phyloP scores from a whole-genome alignment of 2,113 vertebrate species.

The Chaenogobius annularis region DNA sequence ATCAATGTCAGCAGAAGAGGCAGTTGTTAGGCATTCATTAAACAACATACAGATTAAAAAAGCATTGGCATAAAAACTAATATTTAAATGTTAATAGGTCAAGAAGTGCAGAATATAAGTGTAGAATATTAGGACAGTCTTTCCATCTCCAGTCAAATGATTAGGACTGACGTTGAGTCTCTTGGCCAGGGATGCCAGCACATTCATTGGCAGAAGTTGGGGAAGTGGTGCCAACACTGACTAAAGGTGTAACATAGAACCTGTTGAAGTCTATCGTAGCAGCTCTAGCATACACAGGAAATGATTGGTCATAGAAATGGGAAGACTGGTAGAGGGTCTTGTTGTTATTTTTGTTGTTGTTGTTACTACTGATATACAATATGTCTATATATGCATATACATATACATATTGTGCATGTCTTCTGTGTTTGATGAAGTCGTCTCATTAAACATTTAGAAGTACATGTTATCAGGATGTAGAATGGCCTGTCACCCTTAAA shows the following conservation, averaged over 20 bases:
- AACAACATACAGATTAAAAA: too few relatives aligned
- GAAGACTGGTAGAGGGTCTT: too few relatives aligned
- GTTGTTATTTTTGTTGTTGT: too few relatives aligned
- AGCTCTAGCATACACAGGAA: too few relatives aligned
- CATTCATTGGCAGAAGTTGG: conserved; percentile 11
- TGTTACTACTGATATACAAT: too few relatives aligned
- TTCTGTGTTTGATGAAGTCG: neutral
- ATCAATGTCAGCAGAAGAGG: neutral
- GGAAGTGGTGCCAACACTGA: neutral
- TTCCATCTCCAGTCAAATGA: conserved; percentile 29
- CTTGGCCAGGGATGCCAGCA: neutral
- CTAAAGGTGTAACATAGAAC: neutral
- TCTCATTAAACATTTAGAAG: conserved; percentile 9
- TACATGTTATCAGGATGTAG: conserved; percentile 8
- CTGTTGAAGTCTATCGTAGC: too few relatives aligned
- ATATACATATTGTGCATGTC: too few relatives aligned
- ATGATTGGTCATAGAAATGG: too few relatives aligned
- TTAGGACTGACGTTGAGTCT: conserved; percentile 23
- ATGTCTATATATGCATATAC: too few relatives aligned
- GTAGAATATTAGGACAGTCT: conserved; percentile 2
- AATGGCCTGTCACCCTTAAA: conserved; percentile 16
- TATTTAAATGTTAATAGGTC: neutral
- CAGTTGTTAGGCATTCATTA: neutral
- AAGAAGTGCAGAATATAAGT: neutral
- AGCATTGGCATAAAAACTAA: neutral